These are phyloP conservation scores for Pantherophis guttatus DNA, from an alignment of 2,113 vertebrate genomes.

Conservation along the genomic window DNA sequence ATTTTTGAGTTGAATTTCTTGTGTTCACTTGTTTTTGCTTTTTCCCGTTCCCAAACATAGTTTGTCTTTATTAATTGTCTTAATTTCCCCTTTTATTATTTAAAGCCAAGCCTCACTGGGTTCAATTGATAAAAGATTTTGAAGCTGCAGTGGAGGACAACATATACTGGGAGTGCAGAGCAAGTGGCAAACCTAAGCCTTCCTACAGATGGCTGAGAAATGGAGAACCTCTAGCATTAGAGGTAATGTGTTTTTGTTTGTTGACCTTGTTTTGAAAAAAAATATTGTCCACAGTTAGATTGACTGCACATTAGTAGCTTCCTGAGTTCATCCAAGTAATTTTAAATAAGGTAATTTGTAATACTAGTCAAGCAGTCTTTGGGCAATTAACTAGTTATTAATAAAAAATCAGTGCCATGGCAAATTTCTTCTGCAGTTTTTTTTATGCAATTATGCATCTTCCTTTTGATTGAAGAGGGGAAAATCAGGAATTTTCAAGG, in stretches of 20 bases:
- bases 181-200: slow-evolving; percentile 89
- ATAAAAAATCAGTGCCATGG: neutral
- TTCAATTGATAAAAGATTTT: slow-evolving; percentile 79
- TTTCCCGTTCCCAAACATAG: neutral
- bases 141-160: slow-evolving; percentile 83
- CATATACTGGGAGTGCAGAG: slow-evolving; percentile 89
- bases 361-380: neutral
- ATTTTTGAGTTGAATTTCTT: neutral
- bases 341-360: neutral
- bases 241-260: slow-evolving; percentile 70
- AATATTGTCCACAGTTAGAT: neutral
- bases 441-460: neutral
- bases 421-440: neutral
- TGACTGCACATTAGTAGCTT: neutral
- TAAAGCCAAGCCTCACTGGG: slow-evolving; percentile 92
- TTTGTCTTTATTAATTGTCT: neutral
- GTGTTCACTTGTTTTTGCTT: neutral
- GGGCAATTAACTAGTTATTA: neutral
- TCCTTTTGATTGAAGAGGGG: neutral
- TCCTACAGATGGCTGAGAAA: slow-evolving; percentile 92
- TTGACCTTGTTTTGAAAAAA: neutral
- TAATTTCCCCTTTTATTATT: slow-evolving; percentile 24
- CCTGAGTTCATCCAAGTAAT: neutral
- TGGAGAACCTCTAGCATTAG: slow-evolving; percentile 74
- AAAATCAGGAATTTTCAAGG: neutral